Evolutionary conservation across 2,888 invertebrate species (phyloP), one percentile per base, ranked within the genome.

Genomic region (Phytoseiulus persimilis): DNA sequence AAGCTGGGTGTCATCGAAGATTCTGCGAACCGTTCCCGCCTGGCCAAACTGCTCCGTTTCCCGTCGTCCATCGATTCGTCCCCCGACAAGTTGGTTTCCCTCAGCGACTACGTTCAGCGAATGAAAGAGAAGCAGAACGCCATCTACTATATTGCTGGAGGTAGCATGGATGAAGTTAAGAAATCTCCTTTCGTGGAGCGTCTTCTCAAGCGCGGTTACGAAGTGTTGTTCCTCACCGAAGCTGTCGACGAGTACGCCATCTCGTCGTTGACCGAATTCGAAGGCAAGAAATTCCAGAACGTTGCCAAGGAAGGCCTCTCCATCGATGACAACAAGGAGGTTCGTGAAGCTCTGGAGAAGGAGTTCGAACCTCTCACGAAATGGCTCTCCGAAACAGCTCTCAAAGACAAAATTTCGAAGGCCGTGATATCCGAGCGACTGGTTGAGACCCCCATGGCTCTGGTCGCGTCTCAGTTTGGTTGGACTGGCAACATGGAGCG

Each of bases 401-500:
- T 98, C 28, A 95, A 95, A 93, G 95, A 96, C 90, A 94, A 95
- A 92, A 95, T 96, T 91, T 94, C 95, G 90, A 97, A 96, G 93
- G 96, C 96, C 0, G 94, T 94, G 90, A 94, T 98, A 33, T 98
- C 98, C 1, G 96, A 98, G 91, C 95, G 98, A 90, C 94, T 99
- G 90, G 95, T 95, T 90, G 95, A 95, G 92, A 98, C 98, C 11
- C 99, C 99, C 0, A 98, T 98, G 93, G 99, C 98, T 90, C 94
- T 99, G 90, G 97, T 98, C 89, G 99, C 99, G 91, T 96, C 96
- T 90, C 95, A 96, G 94, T 99, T 97, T 93, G 98, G 98, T 91
- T 99, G 98, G 98, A 98, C 98, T 92, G 99, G 98, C 92, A 99
- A 99, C 93, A 99, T 99, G 99, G 99, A 99, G 94, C 95, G 99